Evolutionary conservation across 2,888 invertebrate genomes (phyloP), one percentile per base, ranked within the genome.

Genomic region (Nomada hirtipes): DNA sequence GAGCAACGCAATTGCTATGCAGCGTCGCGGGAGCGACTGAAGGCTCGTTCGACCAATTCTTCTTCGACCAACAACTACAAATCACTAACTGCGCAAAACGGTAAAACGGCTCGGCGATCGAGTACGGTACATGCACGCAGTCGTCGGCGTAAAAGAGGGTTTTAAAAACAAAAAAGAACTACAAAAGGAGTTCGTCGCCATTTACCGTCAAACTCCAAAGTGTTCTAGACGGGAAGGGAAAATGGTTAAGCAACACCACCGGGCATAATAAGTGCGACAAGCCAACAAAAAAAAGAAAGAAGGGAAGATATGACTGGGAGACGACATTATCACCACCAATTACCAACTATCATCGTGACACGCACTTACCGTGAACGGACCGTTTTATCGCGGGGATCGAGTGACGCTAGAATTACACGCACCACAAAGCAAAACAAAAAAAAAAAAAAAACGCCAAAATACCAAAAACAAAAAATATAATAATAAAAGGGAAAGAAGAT

Each of bases 11-110:
- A 93, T 92, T 90, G 93, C 93, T 92, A 93, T 92, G 92, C 92
- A 91, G 90, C 90, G 93, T 93, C 93, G 93, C 93, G 93, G 93
- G 93, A 93, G 93, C 93, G 93, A 93, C 93, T 93, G 89, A 92
- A 92, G 92, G 92, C 93, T 93, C 92, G 91, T 93, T 92, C 92
- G 92, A 93, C 91, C 92, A 91, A 92, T 89, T 92, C 90, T 91
- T 93, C 90, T 91, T 92, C 91, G 92, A 92, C 91, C 90, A 91
- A 90, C 89, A 90, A 91, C 84, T 78, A 91, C 87, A 91, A 90
- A 91, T 88, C 90, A 91, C 89, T 89, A 91, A 91, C 91, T 91
- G 91, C 91, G 91, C 89, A 87, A 90, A 91, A 91, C 91, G 91
- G 90, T 91, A 90, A 91, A 90, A 89, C 89, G 90, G 89, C 90